Evolutionary conservation across 2,113 vertebrate genomes (phyloP).

Genomic region (Prionailurus bengalensis): DNA sequence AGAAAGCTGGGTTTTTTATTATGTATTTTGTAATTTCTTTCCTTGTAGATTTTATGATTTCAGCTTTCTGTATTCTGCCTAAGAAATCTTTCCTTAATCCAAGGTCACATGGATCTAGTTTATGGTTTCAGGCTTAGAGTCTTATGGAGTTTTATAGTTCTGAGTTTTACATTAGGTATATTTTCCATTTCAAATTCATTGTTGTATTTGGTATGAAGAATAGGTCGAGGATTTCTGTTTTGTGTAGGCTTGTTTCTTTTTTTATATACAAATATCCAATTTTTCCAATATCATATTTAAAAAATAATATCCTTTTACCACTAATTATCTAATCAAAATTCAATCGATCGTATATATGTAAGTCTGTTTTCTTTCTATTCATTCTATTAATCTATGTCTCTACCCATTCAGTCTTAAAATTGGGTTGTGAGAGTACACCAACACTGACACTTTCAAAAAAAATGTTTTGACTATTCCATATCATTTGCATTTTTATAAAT

Average conservation of each 20-base stretch:
- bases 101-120: not conserved
- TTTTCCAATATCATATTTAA: not conserved
- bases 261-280: not conserved
- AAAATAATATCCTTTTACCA: not conserved
- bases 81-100: not conserved
- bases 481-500: not conserved
- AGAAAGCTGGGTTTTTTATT: not conserved
- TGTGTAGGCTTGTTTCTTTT: not conserved
- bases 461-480: not conserved
- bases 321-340: not conserved
- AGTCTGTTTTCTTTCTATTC: not conserved
- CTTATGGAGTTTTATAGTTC: not conserved
- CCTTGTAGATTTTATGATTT: not conserved
- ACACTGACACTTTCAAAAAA: not conserved
- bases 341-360: not conserved
- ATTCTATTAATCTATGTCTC: not conserved
- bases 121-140: not conserved
- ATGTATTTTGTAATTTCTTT: not conserved
- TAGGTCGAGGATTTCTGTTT: not conserved
- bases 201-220: not conserved
- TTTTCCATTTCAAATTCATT: slow-evolving; percentile 1
- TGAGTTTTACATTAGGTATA: not conserved
- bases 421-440: not conserved
- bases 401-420: not conserved
- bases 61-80: not conserved